Conservation (phyloP, 2,888 invertebrate species). For the Pocota personata region DNA sequence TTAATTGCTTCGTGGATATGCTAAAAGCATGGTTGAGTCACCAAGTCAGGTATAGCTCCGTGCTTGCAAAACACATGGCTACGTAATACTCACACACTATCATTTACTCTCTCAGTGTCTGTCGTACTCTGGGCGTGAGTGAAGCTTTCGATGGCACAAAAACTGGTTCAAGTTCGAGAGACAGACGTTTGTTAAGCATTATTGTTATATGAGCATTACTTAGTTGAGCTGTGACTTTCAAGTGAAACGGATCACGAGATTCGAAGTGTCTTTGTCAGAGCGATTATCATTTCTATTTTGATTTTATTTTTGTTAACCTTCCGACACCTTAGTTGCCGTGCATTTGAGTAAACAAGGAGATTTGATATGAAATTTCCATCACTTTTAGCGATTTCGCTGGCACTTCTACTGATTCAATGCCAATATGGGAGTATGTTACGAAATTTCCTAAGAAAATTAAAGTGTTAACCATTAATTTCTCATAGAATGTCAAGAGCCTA, state of each 20-base stretch:
- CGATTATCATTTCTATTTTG: constrained; percentile 21
- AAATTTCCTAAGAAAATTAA: neutral
- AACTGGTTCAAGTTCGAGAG: constrained; percentile 68
- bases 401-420: constrained; percentile 41
- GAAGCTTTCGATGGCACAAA: constrained; percentile 25
- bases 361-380: constrained; percentile 47
- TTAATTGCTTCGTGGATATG: constrained; percentile 15
- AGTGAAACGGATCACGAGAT: constrained; percentile 41
- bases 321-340: constrained; percentile 21
- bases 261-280: neutral
- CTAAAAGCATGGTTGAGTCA: constrained; percentile 52
- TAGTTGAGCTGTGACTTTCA: constrained; percentile 53
- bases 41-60: constrained; percentile 45
- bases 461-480: neutral
- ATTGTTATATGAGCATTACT: constrained; percentile 2
- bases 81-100: constrained; percentile 42
- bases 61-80: constrained; percentile 35
- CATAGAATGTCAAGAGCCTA: constrained; percentile 46
- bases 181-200: neutral
- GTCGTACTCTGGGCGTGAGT: neutral
- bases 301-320: constrained; percentile 55
- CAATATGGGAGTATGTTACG: constrained; percentile 32
- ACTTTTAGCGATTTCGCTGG: constrained; percentile 22
- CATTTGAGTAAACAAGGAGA: constrained; percentile 12
- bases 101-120: constrained; percentile 1